phyloP scores from a whole-genome alignment of 53 echinoderm and acorn worm genomes.

The Crossaster papposus region DNA sequence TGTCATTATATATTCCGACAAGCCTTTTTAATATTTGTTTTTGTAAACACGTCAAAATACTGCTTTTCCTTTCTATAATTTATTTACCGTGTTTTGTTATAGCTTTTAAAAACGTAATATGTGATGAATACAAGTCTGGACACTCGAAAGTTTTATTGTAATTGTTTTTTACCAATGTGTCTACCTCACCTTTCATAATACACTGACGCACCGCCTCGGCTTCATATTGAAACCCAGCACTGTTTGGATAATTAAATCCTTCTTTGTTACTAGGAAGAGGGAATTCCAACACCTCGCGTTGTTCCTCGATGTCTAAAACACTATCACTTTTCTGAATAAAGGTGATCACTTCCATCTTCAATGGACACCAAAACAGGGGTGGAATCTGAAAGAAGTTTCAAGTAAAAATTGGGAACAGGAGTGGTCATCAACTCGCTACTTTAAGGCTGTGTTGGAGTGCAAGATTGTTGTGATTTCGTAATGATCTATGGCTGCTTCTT shows the following conservation, averaged over 20 bases:
- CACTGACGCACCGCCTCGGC: conserved; percentile 76
- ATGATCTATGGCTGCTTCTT: too few relatives aligned
- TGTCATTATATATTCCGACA: too few relatives aligned
- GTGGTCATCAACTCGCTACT: too few relatives aligned
- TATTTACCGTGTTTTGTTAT: too few relatives aligned
- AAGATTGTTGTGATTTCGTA: too few relatives aligned
- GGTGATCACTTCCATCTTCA: conserved; percentile 65
- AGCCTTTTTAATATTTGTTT: too few relatives aligned
- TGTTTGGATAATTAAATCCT: conserved; percentile 47
- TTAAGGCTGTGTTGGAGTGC: too few relatives aligned
- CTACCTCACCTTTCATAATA: conserved; percentile 66
- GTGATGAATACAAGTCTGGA: too few relatives aligned
- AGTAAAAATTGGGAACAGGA: too few relatives aligned
- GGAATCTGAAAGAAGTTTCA: conserved; percentile 51
- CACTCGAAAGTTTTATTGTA: too few relatives aligned
- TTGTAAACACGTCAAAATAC: background rate
- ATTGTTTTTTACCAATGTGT: background rate
- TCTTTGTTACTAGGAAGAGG: conserved; percentile 51
- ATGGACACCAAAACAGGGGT: conserved; percentile 73
- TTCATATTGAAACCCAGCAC: conserved; percentile 72
- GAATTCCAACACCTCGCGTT: conserved; percentile 63
- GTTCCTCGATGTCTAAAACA: background rate
- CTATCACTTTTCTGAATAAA: conserved; percentile 1
- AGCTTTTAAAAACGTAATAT: too few relatives aligned
- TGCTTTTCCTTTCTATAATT: too few relatives aligned